Percentiles rank a stretch among this genome's conserved stretches.
These are phyloP conservation scores for western clawed frog (Xenopus tropicalis) DNA, from an alignment of 2,113 vertebrate species.

Conservation along the genomic window DNA sequence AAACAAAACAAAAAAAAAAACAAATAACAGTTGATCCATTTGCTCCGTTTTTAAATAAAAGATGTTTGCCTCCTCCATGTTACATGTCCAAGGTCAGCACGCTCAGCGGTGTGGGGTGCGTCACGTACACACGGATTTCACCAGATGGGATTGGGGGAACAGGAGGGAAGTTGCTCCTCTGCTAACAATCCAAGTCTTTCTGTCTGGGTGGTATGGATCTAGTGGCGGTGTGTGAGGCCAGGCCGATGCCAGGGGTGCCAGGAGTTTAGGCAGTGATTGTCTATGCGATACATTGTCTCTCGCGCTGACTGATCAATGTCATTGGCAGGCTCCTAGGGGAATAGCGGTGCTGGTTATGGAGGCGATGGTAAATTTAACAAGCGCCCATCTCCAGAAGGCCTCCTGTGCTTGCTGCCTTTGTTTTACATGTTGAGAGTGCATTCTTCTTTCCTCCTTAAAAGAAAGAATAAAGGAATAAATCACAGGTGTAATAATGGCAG, in stretches of 20 bases:
- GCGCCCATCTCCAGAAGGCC: slow-evolving; percentile 98
- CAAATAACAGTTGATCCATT: slow-evolving; percentile 75
- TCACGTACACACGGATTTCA: not conserved
- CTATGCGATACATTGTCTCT: slow-evolving; percentile 70
- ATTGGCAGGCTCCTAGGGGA: slow-evolving; percentile 59
- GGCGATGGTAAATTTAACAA: slow-evolving; percentile 79
- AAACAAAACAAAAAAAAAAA: slow-evolving; percentile 71
- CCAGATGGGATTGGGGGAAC: not conserved
- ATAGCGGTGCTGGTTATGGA: slow-evolving; percentile 61
- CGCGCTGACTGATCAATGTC: slow-evolving; percentile 63
- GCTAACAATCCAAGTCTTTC: slow-evolving; percentile 52
- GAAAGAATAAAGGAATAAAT: slow-evolving; percentile 33
- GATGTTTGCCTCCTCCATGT: slow-evolving; percentile 43
- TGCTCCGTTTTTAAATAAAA: slow-evolving; percentile 78
- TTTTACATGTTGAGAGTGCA: slow-evolving; percentile 91
- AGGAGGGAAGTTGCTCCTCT: slow-evolving; percentile 33
- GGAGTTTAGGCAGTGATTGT: slow-evolving; percentile 73
- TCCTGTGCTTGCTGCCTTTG: slow-evolving; percentile 89
- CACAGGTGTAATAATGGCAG: no score
- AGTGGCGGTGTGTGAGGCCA: slow-evolving; percentile 17
- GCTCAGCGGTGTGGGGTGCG: slow-evolving; percentile 12
- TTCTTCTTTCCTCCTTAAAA: slow-evolving; percentile 87
- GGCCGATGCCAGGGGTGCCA: slow-evolving; percentile 12
- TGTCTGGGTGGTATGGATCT: slow-evolving; percentile 41
- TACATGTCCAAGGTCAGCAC: slow-evolving; percentile 26